These are phyloP conservation scores for Chiloscyllium punctatum DNA, from an alignment of 2,797 vertebrate species.

Conservation along the genomic window DNA sequence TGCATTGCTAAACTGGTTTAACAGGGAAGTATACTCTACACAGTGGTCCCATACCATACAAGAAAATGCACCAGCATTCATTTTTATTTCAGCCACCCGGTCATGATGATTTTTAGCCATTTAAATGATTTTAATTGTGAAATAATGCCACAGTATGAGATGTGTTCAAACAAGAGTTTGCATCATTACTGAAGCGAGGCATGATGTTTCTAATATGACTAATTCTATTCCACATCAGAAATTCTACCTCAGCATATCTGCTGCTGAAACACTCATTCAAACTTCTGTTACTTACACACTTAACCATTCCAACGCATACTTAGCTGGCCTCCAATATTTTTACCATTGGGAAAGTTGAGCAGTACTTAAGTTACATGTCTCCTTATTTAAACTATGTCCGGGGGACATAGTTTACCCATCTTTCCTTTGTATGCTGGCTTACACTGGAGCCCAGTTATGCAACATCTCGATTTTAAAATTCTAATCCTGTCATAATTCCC, in stretches of 20 bases:
- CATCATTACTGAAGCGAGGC: not conserved
- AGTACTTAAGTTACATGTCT: not conserved
- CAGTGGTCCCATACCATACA: not conserved
- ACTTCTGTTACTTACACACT: not conserved
- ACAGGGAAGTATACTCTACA: not conserved
- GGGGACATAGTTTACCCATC: not conserved
- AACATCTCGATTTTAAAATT: not conserved
- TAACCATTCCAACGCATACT: not conserved
- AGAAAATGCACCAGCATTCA: not conserved
- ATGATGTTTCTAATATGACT: not conserved
- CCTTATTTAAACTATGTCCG: not conserved
- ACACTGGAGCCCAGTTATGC: not conserved
- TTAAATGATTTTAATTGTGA: not conserved
- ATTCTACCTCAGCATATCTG: not conserved
- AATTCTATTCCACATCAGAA: not conserved
- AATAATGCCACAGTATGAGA: no score
- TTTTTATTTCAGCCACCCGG: not conserved
- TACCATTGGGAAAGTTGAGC: not conserved
- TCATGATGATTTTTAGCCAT: not conserved
- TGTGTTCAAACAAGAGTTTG: not conserved
- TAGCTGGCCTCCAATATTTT: not conserved
- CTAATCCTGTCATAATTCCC: not conserved
- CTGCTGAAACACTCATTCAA: not conserved
- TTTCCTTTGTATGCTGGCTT: not conserved
- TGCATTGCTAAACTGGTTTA: conserved; percentile 5